Base-by-base conservation (phyloP, 64 coral and sea anemone species). In the Pocillopora damicornis region DNA sequence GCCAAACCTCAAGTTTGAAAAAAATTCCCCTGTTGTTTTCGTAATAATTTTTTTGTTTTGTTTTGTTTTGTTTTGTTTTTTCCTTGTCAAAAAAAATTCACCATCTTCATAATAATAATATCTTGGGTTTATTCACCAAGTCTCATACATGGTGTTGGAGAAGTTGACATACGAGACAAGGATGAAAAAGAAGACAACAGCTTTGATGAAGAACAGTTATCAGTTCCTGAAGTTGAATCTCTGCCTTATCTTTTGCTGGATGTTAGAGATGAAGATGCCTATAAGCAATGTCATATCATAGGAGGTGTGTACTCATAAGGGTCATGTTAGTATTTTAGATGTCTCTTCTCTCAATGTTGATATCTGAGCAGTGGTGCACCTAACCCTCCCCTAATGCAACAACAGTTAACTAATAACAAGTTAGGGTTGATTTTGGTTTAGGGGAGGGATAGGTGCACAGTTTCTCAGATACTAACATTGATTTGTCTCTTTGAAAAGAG, bases 81-180 rank as follows among this genome's bases (percentile, higher is more conserved):
- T 30, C 30, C 30, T 30, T 30, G 30, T 30, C 30, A 30, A 30
- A 30, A 30, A 30, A 30, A 30, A 51, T 51, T 51, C 7, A 51
- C 42, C 42, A 51, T 4, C 3, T 51, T 51, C 7, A 4, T 51
- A 34, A 58, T 87, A 22, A 35, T 60, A 26, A 58, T 67, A 13
- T 80, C n/a, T 38, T 72, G 26, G 26, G 0, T 87, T 15, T 22
- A 30, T 84, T 65, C 42, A 51, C 85, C 18, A 68, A 99, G 93
- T 83, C 90, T 99, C 35, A 99, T 99, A 76, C 93, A 92, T 95
- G 97, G 97, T 22, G 93, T 99, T 63, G 97, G 97, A 83, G 97
- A 99, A 75, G 78, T 99, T 86, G 97, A 99, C 80, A 57, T 99
- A 9, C 90, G 80, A 37, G 93, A 92, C 15, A 86, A 88, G 75